Base-by-base conservation (phyloP, 2,113 vertebrate species). In the Murina feae region DNA sequence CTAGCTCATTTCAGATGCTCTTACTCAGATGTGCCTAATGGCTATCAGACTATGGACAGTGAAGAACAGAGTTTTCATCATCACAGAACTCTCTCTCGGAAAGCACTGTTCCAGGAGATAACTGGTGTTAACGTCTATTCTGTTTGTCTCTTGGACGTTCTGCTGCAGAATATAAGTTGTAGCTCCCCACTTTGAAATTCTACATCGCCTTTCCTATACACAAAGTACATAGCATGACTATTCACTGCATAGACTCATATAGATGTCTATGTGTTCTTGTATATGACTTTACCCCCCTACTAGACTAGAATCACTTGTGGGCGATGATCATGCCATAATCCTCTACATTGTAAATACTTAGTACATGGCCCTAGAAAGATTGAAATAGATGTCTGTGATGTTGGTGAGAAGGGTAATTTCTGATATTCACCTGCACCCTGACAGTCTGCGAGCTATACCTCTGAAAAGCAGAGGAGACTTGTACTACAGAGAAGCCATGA, bases 391-490 rank as follows among this genome's bases (percentile, higher is more conserved):
- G 53, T 86, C 44, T 94, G 25, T 90, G 20, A 37, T 96, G 3
- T 78, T 93, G 30, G 76, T 93, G 18, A 95, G 32, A 5, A 91
- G 20, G 76, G 78, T 21, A 81, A 78, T 75, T 90, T 95, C 39
- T 90, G 74, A 69, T 85, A 55, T 68, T 95, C 47, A 65, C 2
- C 14, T 28, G 23, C 37, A 90, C 53, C 13, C 37, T 82, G 63
- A 71, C 53, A 95, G 53, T 85, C 95, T 95, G 66, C 81, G 80
- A 93, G 39, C 80, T 94, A 6, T 89, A 84, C 51, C 35, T 96
- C 93, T 76, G 63, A 80, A 72, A 44, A 81, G 65, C 76, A 85
- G 80, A 96, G 80, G 83, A 60, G 53, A 94, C 47, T 90, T 95
- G 63, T 87, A 87, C 71, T 74, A 82, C 12, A 90, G 71, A 71